Conservation (phyloP, 2,888 invertebrate genomes). For the Drosophila colorata region DNA sequence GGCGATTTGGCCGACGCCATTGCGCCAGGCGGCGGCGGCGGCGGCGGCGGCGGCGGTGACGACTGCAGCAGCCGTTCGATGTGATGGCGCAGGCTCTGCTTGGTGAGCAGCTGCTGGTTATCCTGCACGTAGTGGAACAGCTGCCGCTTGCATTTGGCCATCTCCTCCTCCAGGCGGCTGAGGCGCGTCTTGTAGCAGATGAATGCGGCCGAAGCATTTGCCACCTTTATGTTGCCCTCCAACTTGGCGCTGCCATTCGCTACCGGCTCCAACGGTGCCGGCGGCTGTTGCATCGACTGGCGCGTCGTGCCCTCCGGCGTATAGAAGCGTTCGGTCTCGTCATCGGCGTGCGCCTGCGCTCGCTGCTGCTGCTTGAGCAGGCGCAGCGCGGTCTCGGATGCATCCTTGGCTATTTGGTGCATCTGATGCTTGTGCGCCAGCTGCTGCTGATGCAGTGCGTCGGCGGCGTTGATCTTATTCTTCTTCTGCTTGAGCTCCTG, state of each 20-base stretch:
- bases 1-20: not conserved
- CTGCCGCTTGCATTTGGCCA: slow-evolving; percentile 60
- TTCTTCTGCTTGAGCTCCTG: slow-evolving; percentile 14
- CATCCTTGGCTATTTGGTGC: not conserved
- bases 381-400: not conserved
- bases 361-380: not conserved
- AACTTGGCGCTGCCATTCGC: not conserved
- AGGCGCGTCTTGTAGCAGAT: slow-evolving; percentile 53
- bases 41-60: not conserved
- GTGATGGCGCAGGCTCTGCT: slow-evolving; percentile 43
- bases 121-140: slow-evolving; percentile 50
- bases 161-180: slow-evolving; percentile 46
- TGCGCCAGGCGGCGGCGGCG: not conserved
- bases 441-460: slow-evolving; percentile 2
- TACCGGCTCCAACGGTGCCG: not conserved
- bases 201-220: slow-evolving; percentile 8
- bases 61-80: slow-evolving; percentile 39
- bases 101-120: slow-evolving; percentile 43
- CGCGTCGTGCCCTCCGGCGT: slow-evolving; percentile 22
- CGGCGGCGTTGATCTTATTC: not conserved
- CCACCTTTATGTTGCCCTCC: not conserved
- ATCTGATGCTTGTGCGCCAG: slow-evolving; percentile 4
- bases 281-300: not conserved
- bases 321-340: slow-evolving; percentile 1
- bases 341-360: not conserved